Base-by-base conservation (phyloP, 1,140 invertebrate genomes). In the Acromyrmex charruanus region DNA sequence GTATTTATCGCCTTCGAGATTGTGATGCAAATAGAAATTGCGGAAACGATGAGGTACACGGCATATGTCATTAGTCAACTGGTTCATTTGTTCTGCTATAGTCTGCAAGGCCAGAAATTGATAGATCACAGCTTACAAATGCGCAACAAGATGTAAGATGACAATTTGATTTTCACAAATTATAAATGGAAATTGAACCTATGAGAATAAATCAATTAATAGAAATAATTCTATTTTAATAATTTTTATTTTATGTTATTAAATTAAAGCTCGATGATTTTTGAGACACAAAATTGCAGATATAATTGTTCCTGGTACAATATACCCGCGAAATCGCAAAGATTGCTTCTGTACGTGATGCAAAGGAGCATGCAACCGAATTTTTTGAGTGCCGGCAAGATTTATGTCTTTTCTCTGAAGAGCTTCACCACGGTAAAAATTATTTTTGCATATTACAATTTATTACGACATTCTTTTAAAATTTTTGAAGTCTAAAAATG, bases 51-150 rank as follows among this genome's bases (percentile, higher is more conserved):
- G 63, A 66, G 16, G 10, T 35, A 35, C 18, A 10, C 1, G 16
- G 0, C 3, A 7, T 66, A 10, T 0, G 7, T 35, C 63, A 3
- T n/a, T 66, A 0, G 6, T 3, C 51, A 88, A 16, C 3, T 90
- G 21, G 39, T 88, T 12, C 86, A 91, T 63, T 55, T 90, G 44
- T 89, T 91, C 53, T 77, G 51, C 44, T 28, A 74, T 12, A 88
- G 81, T 75, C 84, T 79, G 61, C 86, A 75, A 18, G 84, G 90
- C 0, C 87, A 91, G 58, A 80, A 51, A 44, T 49, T 91, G 25
- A 89, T 88, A 16, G 80, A 88, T 35, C 80, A 91, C n/a, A 91
- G 86, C 51, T 18, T 35, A 21, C n/a, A 49, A 63, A 31, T 89
- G 0, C 71, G 59, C 61, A 16, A 51, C 7, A 55, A 63, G 16